Evolutionary conservation across 2,888 invertebrate species (phyloP).

Genomic region (Zygaena filipendulae): DNA sequence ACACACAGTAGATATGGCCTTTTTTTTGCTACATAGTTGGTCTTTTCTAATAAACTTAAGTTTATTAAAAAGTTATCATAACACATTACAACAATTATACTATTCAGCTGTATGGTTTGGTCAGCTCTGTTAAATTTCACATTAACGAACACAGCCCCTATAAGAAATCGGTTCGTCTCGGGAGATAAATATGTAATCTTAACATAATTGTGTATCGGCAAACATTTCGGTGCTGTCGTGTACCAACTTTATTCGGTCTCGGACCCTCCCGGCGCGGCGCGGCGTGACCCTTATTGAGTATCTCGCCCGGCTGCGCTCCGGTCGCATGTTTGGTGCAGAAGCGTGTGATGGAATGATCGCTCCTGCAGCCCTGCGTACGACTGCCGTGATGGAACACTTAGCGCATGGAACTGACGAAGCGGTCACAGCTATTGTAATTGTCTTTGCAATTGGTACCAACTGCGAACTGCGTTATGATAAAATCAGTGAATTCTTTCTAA

Average conservation of each 20-base stretch:
- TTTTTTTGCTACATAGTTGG: no score
- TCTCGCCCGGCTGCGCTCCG: conserved; percentile 24
- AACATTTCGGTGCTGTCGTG: conserved; percentile 28
- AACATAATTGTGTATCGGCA: conserved; percentile 55
- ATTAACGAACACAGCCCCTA: conserved; percentile 27
- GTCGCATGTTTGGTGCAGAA: conserved; percentile 8
- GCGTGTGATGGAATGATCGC: conserved; percentile 11
- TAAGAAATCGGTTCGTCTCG: conserved; percentile 49
- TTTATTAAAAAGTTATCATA: no score
- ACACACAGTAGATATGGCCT: no score
- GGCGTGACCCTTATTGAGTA: conserved; percentile 50
- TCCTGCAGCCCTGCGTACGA: no score
- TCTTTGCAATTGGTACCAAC: conserved; percentile 20
- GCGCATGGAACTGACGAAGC: conserved; percentile 25
- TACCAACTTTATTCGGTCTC: conserved; percentile 30
- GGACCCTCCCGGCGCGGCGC: conserved; percentile 1
- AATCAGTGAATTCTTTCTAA: no score
- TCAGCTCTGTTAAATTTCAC: conserved; percentile 21
- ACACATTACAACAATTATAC: no score
- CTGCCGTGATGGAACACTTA: conserved; percentile 24
- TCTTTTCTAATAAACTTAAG: no score
- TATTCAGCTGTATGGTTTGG: no score
- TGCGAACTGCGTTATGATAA: conserved; percentile 4
- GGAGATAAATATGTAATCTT: conserved; percentile 66
- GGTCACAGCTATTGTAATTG: no score